Evolutionary conservation across 64 coral and sea anemone genomes (phyloP), one percentile per base, ranked within the genome.

Genomic region (Porites lutea): DNA sequence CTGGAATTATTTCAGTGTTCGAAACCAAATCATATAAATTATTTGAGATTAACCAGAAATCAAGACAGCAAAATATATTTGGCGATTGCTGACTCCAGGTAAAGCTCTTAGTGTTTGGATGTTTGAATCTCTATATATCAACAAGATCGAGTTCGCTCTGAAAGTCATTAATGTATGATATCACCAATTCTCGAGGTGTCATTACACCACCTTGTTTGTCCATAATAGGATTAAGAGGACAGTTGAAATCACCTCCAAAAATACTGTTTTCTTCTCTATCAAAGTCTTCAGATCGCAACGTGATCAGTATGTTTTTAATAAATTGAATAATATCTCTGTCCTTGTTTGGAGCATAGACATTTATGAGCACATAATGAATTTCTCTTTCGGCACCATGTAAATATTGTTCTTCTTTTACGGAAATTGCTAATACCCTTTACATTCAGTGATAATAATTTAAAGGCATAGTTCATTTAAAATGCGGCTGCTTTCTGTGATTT

Each of bases 61-160:
- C 76, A 13, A 79, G 15, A 23, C 76, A 37, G 4, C 19, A 59
- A 2, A 79, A 79, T 23, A 79, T 14, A 18, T 48, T 47, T 51
- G 47, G 83, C 6, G 49, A 10, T 53, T 12, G 23, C 22, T 57
- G 48, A 72, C 83, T 72, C 83, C 83, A 86, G 6, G 63, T 86
- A 53, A 20, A 86, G 6, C 65, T 71, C 22, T 4, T 64, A 0
- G 18, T 86, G 1, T 46, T 86, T 12, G 83, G 83, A 13, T 86
- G 49, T n/a, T 86, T 67, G 2, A 86, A 5, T 52, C 63, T n/a
- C 43, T 52, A 86, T 71, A 90, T 80, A 46, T 57, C 50, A 44
- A 55, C 52, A 8, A 79, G 23, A 79, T 79, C 52, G 4, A 79
- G 76, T 23, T 79, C 76, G 8, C 18, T 58, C 19, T 72, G 75